Percentiles rank a stretch among this genome's conserved stretches.
Conservation (phyloP, 1,140 invertebrate genomes). For the Lasioglossum baleicum region DNA sequence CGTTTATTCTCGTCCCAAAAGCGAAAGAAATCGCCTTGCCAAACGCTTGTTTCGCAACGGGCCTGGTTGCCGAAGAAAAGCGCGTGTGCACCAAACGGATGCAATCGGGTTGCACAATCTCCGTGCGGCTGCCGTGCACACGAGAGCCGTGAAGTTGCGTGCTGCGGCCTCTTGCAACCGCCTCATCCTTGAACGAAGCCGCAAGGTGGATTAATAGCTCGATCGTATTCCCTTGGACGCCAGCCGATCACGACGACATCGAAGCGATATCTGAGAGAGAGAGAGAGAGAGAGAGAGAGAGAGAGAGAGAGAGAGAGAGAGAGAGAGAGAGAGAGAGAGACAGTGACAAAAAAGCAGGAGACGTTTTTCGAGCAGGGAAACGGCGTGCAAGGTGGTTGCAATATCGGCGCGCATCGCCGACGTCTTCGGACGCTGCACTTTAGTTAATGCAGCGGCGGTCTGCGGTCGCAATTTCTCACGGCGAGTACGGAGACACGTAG, state of each 20-base stretch:
- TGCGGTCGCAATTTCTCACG: conserved; percentile 59
- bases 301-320: no score
- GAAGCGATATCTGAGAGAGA: not conserved
- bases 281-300: no score
- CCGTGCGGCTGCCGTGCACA: not conserved
- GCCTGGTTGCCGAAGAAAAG: conserved; percentile 13
- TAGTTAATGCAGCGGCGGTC: conserved; percentile 65
- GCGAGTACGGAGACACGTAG: not conserved
- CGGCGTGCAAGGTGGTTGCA: not conserved
- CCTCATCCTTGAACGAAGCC: conserved; percentile 31
- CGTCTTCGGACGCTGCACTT: conserved; percentile 60
- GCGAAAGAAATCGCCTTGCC: conserved; percentile 5
- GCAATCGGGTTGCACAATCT: conserved; percentile 37
- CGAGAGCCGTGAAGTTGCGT: conserved; percentile 1
- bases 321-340: no score
- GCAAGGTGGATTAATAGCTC: conserved; percentile 38
- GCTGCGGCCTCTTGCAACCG: conserved; percentile 21
- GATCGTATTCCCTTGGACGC: conserved; percentile 12
- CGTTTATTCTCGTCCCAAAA: conserved; percentile 2
- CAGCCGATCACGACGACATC: not conserved
- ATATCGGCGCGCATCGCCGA: not conserved
- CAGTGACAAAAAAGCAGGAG: not conserved
- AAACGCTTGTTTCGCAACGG: conserved; percentile 12
- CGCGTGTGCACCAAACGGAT: conserved; percentile 28
- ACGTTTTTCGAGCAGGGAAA: conserved; percentile 10